A percentile compares a stretch with the other conserved stretches of the same genome.
Evolutionary conservation across 2,888 invertebrate genomes (phyloP).

Genomic region (Latrodectus hesperus): DNA sequence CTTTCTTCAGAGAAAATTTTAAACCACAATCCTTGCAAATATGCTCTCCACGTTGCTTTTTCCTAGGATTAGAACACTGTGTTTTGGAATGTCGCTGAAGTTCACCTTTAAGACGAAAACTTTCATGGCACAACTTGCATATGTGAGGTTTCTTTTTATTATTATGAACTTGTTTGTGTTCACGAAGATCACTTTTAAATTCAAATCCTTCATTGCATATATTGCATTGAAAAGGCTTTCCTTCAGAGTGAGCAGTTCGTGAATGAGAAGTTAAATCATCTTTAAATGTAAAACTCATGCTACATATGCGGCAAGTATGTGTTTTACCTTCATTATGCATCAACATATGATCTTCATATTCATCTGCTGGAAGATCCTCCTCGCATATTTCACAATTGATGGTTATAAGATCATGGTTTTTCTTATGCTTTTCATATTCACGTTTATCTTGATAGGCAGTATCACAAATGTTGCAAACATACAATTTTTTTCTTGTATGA

Average conservation of each 20-base stretch:
- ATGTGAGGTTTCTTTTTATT: slow-evolving; percentile 13
- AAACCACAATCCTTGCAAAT: slow-evolving; percentile 39
- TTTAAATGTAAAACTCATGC: slow-evolving; percentile 49
- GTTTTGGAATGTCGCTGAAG: slow-evolving; percentile 11
- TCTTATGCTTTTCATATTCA: slow-evolving; percentile 51
- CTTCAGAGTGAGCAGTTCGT: slow-evolving; percentile 25
- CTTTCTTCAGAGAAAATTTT: slow-evolving; percentile 17
- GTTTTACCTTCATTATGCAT: slow-evolving; percentile 56
- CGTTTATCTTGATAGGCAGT: slow-evolving; percentile 41
- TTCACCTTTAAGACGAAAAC: slow-evolving; percentile 28
- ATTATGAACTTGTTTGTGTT: slow-evolving; percentile 56
- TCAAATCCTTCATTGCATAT: slow-evolving; percentile 42
- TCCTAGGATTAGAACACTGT: slow-evolving; percentile 2
- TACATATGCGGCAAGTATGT: slow-evolving; percentile 55
- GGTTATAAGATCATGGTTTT: slow-evolving; percentile 18
- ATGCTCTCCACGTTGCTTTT: slow-evolving; percentile 4
- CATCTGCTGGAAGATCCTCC: slow-evolving; percentile 23
- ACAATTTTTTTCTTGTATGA: slow-evolving; percentile 47
- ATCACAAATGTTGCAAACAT: slow-evolving; percentile 42
- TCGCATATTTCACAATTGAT: slow-evolving; percentile 52
- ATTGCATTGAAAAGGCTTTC: slow-evolving; percentile 48
- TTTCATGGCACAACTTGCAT: slow-evolving; percentile 30
- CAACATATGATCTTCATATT: slow-evolving; percentile 47
- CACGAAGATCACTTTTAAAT: slow-evolving; percentile 57
- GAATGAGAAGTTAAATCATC: slow-evolving; percentile 48